Evolutionary conservation across 2,888 invertebrate genomes (phyloP), one percentile per base, ranked within the genome.

Genomic region (Campopleginae sp.): DNA sequence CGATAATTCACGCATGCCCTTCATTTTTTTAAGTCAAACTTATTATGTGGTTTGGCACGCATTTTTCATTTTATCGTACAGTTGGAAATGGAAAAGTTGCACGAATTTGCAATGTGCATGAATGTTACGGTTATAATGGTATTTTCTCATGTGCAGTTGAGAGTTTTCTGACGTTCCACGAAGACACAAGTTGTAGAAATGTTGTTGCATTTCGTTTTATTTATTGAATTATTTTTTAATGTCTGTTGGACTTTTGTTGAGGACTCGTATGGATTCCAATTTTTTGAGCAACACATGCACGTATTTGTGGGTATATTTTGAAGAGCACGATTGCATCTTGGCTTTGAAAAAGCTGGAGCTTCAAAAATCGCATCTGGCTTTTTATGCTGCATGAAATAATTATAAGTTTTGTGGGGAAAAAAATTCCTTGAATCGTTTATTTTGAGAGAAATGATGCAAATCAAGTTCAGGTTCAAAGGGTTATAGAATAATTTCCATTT

Each of bases 321-420:
- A 8, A n/a, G n/a, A n/a, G n/a, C 48, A 27, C 17, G 2, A 31
- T 27, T 70, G 70, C 27, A 27, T 70, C 31, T 23, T 44, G 46
- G 46, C 17, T 12, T 4, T 70, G 19, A 17, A 1, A 6, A 46
- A 46, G 27, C 8, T 27, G 2, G 27, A 70, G 31, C 48, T 46
- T 65, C 33, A 7, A 19, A 76, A 76, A 48, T 74, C n/a, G 61
- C 27, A 7, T 42, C 14, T 42, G 72, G 17, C 23, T 19, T 51
- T 58, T 58, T 17, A 70, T 70, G 27, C 31, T 44, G 70, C 48
- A 71, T 51, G 71, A 71, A 51, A 70, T 48, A 71, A 33, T 54
- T 23, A 58, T 58, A 58, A 58, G 27, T 5, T 14, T 23, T 27
- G 1, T 27, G 27, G 5, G 5, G 27, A 58, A 27, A 0, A 58